Conservation (phyloP, 2,113 vertebrate genomes). For the Phylloscopus whistleri region DNA sequence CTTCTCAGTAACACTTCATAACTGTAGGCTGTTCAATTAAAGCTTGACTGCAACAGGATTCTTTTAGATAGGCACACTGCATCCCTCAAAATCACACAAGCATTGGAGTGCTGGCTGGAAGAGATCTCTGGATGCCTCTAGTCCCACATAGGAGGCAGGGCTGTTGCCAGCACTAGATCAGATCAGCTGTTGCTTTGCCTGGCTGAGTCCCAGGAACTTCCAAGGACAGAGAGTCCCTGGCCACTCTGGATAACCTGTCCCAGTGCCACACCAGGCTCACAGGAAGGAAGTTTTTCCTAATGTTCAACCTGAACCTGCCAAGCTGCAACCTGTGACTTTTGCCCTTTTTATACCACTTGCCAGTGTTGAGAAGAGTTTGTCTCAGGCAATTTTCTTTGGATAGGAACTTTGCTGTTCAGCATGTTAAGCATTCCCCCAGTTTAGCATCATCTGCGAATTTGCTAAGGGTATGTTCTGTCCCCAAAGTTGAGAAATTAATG, state of each 20-base stretch:
- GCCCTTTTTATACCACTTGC: background rate
- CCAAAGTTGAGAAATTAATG: conserved; percentile 42
- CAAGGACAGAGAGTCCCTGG: background rate
- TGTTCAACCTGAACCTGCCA: background rate
- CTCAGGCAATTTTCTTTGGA: background rate
- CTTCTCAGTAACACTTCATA: background rate
- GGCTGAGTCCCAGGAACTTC: background rate
- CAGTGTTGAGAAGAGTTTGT: background rate
- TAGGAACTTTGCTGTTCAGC: background rate
- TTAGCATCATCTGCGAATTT: conserved; percentile 3
- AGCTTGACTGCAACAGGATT: background rate
- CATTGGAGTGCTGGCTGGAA: background rate
- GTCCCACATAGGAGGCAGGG: background rate
- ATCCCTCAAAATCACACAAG: background rate
- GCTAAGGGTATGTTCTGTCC: conserved; percentile 10
- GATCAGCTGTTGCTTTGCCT: background rate
- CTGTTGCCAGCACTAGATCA: background rate
- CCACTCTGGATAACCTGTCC: background rate
- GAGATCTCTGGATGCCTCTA: background rate
- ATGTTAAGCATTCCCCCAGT: background rate
- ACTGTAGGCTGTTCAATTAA: background rate
- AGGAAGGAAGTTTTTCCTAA: background rate
- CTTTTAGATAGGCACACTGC: background rate
- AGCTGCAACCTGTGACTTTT: background rate
- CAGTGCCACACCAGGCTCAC: background rate